Evolutionary conservation across 2,888 invertebrate species (phyloP).

Genomic region (Sarcophaga subvicina): DNA sequence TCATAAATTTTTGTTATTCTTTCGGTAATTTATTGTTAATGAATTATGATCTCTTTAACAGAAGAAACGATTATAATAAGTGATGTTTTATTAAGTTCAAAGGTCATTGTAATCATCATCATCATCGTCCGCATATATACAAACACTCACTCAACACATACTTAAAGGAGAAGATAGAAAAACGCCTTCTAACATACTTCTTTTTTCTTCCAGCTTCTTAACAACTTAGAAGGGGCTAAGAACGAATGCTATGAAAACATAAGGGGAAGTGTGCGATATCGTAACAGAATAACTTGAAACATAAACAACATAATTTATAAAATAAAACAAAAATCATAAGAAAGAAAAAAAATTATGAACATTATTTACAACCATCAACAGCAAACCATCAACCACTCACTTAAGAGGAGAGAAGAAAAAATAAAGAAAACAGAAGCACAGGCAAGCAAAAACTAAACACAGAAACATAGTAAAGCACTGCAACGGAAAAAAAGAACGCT

Average conservation of each 20-base stretch:
- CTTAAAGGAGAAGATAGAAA: not conserved
- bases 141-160: conserved; percentile 8
- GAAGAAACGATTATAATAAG: conserved; percentile 46
- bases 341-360: conserved; percentile 32
- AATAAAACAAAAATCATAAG: not conserved
- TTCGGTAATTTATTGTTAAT: conserved; percentile 38
- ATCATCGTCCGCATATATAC: not conserved
- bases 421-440: not conserved
- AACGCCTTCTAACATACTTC: not conserved
- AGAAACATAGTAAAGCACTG: not conserved
- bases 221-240: not conserved
- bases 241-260: conserved; percentile 1
- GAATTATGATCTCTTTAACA: conserved; percentile 50
- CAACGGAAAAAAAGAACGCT: not conserved
- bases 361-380: conserved; percentile 53
- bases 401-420: not conserved
- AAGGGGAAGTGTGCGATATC: not conserved
- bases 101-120: conserved; percentile 13
- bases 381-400: conserved; percentile 30
- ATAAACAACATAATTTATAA: conserved; percentile 50
- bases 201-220: not conserved
- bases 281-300: not conserved
- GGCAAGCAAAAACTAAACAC: not conserved
- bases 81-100: conserved; percentile 39
- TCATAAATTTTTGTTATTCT: conserved; percentile 26